Evolutionary conservation across 2,888 invertebrate genomes (phyloP).

Genomic region (Xanthorhoe spadicearia): DNA sequence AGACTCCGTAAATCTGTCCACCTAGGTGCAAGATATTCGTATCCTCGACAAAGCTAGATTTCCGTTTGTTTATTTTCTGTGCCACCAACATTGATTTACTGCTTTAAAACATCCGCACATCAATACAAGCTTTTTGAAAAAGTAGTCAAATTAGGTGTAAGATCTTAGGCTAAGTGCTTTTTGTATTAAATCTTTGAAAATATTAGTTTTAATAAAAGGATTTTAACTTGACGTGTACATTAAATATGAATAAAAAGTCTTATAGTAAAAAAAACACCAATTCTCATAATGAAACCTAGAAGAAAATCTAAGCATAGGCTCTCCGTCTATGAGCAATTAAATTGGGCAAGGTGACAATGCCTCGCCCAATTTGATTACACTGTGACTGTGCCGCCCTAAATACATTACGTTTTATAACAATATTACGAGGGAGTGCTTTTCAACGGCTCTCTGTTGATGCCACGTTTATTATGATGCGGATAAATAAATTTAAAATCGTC

Average conservation of each 20-base stretch:
- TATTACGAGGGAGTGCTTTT: slow-evolving; percentile 35
- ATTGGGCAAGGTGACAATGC: slow-evolving; percentile 52
- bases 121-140: background rate
- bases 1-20: slow-evolving; percentile 71
- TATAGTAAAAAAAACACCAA: background rate
- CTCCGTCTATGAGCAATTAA: slow-evolving; percentile 49
- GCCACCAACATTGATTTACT: slow-evolving; percentile 62
- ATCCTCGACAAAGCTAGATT: slow-evolving; percentile 44
- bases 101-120: slow-evolving; percentile 22
- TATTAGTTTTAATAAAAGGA: no score
- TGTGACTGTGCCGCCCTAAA: slow-evolving; percentile 40
- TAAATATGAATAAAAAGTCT: no score
- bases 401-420: slow-evolving; percentile 38
- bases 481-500: slow-evolving; percentile 6
- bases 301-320: background rate
- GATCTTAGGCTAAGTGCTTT: background rate
- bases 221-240: no score
- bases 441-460: slow-evolving; percentile 18
- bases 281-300: background rate
- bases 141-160: background rate
- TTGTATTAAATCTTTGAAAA: background rate
- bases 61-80: slow-evolving; percentile 55
- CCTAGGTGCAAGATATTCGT: slow-evolving; percentile 51
- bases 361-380: slow-evolving; percentile 52
- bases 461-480: slow-evolving; percentile 3